Evolutionary conservation across 2,113 vertebrate genomes (phyloP), one percentile per base, ranked within the genome.

Genomic region (Trichomycterus rosablanca): DNA sequence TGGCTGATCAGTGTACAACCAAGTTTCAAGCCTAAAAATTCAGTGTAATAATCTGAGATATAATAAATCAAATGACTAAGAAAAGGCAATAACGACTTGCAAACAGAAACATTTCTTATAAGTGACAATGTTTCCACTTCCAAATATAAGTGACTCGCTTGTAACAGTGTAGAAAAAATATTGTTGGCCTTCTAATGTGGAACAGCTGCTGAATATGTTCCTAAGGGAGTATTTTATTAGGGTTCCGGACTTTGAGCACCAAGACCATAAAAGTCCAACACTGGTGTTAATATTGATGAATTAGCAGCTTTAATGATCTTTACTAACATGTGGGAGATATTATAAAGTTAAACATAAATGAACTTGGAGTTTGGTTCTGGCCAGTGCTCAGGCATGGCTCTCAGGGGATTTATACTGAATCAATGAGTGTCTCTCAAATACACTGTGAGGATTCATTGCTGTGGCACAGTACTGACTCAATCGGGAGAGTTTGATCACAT

Each of bases 381-480:
- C n/a, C n/a, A n/a, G 56, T 65, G 49, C n/a, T n/a, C 18, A 48
- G 37, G 24, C 23, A 53, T 18, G 3, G 26, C 48, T 65, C 61
- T 4, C 43, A 9, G 19, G 34, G 30, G 49, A 55, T 30, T 26
- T 48, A 18, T 42, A 42, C 22, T 49, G 44, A 39, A 34, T 19
- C 18, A 48, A 53, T 60, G 44, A 42, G 43, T 59, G 49, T 43
- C 64, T 59, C 26, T 72, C 65, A 63, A 63, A 59, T 68, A 64
- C 54, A 49, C 19, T 28, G 16, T 55, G 35, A 51, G 70, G 39
- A 63, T 55, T 54, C 43, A 67, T 20, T 46, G 58, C 26, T 59
- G 45, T 10, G 4, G 46, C 42, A 40, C 45, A 67, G 56, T 62
- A 46, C 40, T 19, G 59, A 63, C 58, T 59, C 19, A 39, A 54